Evolutionary conservation across 2,113 vertebrate species (phyloP), one percentile per base, ranked within the genome.

Genomic region (Casuarius casuarius): DNA sequence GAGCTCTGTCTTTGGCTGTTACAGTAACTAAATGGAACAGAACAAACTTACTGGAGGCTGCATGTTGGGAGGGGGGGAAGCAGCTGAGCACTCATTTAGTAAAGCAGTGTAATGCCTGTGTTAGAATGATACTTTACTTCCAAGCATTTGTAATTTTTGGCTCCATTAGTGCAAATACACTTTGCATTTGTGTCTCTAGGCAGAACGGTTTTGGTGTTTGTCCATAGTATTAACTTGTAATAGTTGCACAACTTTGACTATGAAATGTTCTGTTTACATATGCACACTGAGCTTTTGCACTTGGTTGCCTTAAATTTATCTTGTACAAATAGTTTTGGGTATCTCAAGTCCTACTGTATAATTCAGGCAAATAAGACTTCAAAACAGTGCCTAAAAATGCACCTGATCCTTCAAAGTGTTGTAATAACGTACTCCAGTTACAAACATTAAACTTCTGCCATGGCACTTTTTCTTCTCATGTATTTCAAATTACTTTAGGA

Each of bases 271-370:
- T 92, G 87, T 96, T 95, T 97, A 77, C 94, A 85, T 76, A 21
- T 85, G 90, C 80, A 97, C 82, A 95, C 78, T 87, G 93, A 90
- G 93, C 95, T 97, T 95, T 96, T 94, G 97, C 95, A 97, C 80
- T 82, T 96, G 89, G 91, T 89, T 97, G 98, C 97, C 98, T 98
- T 98, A 98, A 96, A 91, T 84, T 96, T 93, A 95, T 95, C 84
- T 93, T 95, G 68, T 59, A 38, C 44, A n/a, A 94, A 84, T 91
- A 92, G 84, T 85, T 95, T 89, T n/a, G 40, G 97, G 94, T 83
- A 81, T 95, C 76, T 88, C 46, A 96, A 96, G 91, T 96, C 95
- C 89, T 95, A 76, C 91, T 96, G 26, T 89, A 73, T 73, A 92
- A 56, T 93, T 97, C 35, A 71, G 77, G 87, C 92, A 95, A 94